A percentile compares a stretch with the other conserved stretches of the same genome.
Conservation (phyloP, 2,113 vertebrate species). For the Pheucticus melanocephalus region DNA sequence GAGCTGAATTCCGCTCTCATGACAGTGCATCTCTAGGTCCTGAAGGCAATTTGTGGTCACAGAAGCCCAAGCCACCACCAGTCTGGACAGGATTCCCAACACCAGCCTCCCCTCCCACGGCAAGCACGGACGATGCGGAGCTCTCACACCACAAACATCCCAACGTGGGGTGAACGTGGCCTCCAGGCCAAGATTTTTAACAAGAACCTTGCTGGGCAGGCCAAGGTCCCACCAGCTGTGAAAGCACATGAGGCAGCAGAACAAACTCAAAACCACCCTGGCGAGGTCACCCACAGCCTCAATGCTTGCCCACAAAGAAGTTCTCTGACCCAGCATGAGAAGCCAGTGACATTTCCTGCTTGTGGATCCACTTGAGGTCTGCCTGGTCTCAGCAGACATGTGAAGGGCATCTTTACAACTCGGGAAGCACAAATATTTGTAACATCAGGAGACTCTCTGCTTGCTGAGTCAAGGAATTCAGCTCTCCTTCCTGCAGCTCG, state of each 20-base stretch:
- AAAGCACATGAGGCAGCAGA: neutral
- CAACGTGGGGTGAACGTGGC: rapidly evolving
- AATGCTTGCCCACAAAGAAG: neutral
- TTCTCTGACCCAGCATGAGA: neutral
- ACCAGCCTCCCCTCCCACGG: neutral
- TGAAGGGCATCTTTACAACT: neutral
- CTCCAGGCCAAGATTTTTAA: neutral
- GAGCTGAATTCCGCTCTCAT: neutral
- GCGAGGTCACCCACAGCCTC: neutral
- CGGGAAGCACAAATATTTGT: neutral
- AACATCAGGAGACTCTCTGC: neutral
- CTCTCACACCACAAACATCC: neutral
- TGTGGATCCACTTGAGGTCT: neutral
- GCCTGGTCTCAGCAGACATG: neutral
- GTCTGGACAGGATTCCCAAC: neutral
- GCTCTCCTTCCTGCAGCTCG: neutral
- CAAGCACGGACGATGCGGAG: neutral
- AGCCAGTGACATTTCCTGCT: neutral
- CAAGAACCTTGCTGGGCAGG: neutral
- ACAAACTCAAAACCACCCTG: neutral
- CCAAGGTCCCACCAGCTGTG: neutral
- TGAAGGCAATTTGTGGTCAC: neutral
- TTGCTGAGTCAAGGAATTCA: neutral
- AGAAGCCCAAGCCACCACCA: neutral
- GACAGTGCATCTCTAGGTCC: rapidly evolving